Base-by-base conservation (phyloP, 30 jellyfish, hydroid and myxozoan species). In the Aurelia sp. region DNA sequence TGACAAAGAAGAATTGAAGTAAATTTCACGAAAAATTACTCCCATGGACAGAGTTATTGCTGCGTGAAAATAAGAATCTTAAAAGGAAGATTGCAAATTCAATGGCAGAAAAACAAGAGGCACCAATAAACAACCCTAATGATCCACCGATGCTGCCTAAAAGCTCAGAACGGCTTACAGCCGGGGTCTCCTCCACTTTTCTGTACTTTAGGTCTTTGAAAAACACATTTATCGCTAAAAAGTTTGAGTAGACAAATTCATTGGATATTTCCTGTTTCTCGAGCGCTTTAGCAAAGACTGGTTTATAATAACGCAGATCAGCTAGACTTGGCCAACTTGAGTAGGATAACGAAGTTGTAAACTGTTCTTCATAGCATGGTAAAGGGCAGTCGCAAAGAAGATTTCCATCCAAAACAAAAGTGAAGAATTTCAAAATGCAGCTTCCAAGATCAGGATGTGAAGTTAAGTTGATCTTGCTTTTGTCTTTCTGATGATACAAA, bases 141-240 rank as follows among this genome's bases (percentile, higher is more conserved):
- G 71, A 61, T 6, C 90, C 90, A 13, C 90, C 90, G 31, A 81
- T 67, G 44, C 76, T 70, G 27, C 83, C 90, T n/a, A 81, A n/a
- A 8, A 65, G 40, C 16, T 76, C 48, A 16, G 75, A 47, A 4
- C 11, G 8, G 27, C 65, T 53, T 6, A 67, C 41, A 65, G 71
- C 90, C 31, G 83, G 82, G 48, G 22, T 62, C 76, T 81, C 90
- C 19, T 4, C 41, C 0, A 68, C 33, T 10, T 68, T 35, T 35
- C 71, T 65, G 55, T 81, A 51, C 4, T 27, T 7, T 57, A 81
- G 27, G 16, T 40, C 48, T 13, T 81, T 72, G 72, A 65, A 81
- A 60, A 18, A 68, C 6, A 81, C 23, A 18, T 81, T 53, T 9
- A 81, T 47, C 18, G 81, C 37, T 23, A 81, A 62, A 57, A 81